These are phyloP conservation scores for Apoderus coryli DNA, from an alignment of 2,888 invertebrate species.

Conservation along the genomic window DNA sequence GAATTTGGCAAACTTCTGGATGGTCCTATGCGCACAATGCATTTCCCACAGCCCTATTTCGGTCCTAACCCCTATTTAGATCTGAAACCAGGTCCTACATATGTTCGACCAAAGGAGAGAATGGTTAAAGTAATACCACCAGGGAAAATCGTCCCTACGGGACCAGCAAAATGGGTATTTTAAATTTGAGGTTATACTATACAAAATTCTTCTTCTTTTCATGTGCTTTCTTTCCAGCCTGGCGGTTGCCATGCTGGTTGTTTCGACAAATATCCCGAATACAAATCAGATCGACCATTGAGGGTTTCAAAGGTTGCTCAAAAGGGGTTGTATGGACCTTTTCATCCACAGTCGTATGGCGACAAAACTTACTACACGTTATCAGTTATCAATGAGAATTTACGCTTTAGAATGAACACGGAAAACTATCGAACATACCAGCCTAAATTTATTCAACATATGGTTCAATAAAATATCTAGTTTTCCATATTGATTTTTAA, in stretches of 20 bases:
- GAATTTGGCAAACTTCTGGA: slow-evolving; percentile 20
- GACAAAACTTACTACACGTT: slow-evolving; percentile 20
- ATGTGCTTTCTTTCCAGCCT: slow-evolving; percentile 17
- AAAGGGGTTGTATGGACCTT: slow-evolving; percentile 15
- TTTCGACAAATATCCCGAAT: slow-evolving; percentile 22
- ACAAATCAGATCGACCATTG: slow-evolving; percentile 20
- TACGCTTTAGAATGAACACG: slow-evolving; percentile 20
- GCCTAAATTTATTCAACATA: slow-evolving; percentile 21
- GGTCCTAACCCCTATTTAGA: slow-evolving; percentile 30
- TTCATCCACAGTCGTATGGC: slow-evolving; percentile 20
- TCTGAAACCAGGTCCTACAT: slow-evolving; percentile 23
- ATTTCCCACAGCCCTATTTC: slow-evolving; percentile 28
- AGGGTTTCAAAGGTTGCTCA: slow-evolving; percentile 15
- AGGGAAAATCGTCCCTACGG: slow-evolving; percentile 25
- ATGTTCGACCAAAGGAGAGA: slow-evolving; percentile 22
- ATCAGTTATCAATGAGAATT: slow-evolving; percentile 21
- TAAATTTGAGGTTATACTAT: neutral
- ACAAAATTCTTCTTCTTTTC: slow-evolving; percentile 5
- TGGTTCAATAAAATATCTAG: no score
- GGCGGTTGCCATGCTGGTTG: slow-evolving; percentile 25
- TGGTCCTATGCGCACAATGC: slow-evolving; percentile 23
- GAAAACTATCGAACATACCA: slow-evolving; percentile 17
- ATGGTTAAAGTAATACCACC: slow-evolving; percentile 15
- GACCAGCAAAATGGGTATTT: slow-evolving; percentile 28
- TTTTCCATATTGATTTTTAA: no score